These are phyloP conservation scores for Nyctibius grandis DNA, from an alignment of 2,797 vertebrate species.

Conservation along the genomic window DNA sequence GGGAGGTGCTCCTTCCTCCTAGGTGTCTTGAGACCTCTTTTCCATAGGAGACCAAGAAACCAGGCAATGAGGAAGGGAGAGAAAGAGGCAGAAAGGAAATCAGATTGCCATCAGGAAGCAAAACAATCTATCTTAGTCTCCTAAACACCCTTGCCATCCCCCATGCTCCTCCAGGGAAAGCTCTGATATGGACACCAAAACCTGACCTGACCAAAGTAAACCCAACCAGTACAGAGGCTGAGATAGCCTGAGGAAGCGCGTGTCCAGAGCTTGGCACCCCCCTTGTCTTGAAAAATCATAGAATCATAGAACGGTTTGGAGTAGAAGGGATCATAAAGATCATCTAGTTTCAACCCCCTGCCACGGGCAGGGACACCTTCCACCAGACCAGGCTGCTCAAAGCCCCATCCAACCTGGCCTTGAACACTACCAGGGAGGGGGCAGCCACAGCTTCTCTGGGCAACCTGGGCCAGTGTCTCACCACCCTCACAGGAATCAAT, in stretches of 20 bases:
- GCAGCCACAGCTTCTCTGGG: too few species aligned
- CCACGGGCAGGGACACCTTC: too few species aligned
- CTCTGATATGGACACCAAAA: background rate
- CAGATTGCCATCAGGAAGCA: background rate
- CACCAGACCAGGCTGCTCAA: too few species aligned
- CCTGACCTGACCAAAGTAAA: background rate
- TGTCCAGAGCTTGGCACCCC: background rate
- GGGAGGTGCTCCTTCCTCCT: slow-evolving; percentile 65
- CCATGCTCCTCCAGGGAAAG: background rate
- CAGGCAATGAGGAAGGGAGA: slow-evolving; percentile 72
- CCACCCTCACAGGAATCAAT: too few species aligned
- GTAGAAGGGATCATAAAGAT: too few species aligned
- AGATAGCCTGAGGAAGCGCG: fast-evolving
- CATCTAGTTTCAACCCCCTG: too few species aligned
- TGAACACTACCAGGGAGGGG: too few species aligned
- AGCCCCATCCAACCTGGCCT: too few species aligned
- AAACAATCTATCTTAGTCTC: background rate
- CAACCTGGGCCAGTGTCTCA: too few species aligned
- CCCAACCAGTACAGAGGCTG: background rate
- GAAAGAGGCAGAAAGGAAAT: background rate
- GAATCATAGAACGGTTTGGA: too few species aligned
- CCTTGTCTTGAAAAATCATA: background rate
- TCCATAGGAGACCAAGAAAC: slow-evolving; percentile 75
- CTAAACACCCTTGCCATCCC: background rate
- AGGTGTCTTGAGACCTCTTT: slow-evolving; percentile 76